Conservation (phyloP, 2,888 invertebrate species). For the Dromius quadrimaculatus region DNA sequence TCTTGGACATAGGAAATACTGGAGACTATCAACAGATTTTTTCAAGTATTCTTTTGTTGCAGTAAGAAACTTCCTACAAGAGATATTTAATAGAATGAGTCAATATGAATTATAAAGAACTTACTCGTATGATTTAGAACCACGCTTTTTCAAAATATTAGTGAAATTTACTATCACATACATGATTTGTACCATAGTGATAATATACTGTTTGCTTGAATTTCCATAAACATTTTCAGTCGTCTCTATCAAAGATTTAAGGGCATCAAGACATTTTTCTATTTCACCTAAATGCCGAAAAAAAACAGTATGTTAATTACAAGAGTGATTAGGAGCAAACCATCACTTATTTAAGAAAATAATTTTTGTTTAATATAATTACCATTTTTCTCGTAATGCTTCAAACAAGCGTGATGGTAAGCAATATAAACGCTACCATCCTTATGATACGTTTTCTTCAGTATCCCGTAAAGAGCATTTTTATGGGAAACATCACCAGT, state of each 20-base stretch:
- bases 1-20: not conserved
- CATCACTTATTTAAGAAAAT: not conserved
- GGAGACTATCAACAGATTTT: not conserved
- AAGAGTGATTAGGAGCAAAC: no score
- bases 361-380: no score
- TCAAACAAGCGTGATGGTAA: not conserved
- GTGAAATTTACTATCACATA: not conserved
- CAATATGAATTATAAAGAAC: not conserved
- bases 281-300: not conserved
- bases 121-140: not conserved
- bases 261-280: not conserved
- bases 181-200: not conserved
- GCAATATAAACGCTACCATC: not conserved
- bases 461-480: not conserved
- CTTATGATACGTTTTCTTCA: conserved; percentile 16
- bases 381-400: not conserved
- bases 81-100: not conserved
- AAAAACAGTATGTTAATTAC: no score
- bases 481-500: not conserved
- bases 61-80: conserved; percentile 4
- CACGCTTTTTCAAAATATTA: conserved; percentile 5
- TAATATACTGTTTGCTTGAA: not conserved
- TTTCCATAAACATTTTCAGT: conserved; percentile 10
- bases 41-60: not conserved
- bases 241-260: not conserved